Evolutionary conservation across 2,797 vertebrate genomes (phyloP).

Genomic region (Anguilla pacifica): DNA sequence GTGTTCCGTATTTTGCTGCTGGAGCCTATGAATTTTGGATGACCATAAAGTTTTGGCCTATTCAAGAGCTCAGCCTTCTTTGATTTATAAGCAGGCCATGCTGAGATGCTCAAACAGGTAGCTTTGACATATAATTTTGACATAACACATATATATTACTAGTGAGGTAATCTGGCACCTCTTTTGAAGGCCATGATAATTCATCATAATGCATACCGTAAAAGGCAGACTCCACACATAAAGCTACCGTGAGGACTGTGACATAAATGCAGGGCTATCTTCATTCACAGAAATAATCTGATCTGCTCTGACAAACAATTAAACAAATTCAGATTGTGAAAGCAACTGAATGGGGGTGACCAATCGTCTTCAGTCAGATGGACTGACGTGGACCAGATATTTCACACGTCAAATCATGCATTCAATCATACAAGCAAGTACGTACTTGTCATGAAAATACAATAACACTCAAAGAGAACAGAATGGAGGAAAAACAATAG

Average conservation of each 20-base stretch:
- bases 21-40: neutral
- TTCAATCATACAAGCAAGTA: neutral
- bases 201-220: neutral
- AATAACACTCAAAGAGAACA: neutral
- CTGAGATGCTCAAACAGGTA: neutral
- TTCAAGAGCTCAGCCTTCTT: neutral
- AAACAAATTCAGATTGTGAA: neutral
- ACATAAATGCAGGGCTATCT: neutral
- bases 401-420: neutral
- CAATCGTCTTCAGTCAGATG: neutral
- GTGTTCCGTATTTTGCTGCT: neutral
- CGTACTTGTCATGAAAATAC: neutral
- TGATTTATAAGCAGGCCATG: neutral
- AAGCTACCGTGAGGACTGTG: neutral
- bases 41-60: neutral
- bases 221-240: neutral
- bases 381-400: neutral
- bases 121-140: neutral
- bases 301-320: neutral
- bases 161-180: neutral
- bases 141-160: neutral
- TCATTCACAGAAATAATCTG: neutral
- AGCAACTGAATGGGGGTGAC: neutral
- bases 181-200: neutral
- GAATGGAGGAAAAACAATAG: neutral